A percentile compares a stretch with the other conserved stretches of the same genome.
phyloP scores from a whole-genome alignment of 2,113 vertebrate genomes.

The Hypocryptadius cinnamomeus region DNA sequence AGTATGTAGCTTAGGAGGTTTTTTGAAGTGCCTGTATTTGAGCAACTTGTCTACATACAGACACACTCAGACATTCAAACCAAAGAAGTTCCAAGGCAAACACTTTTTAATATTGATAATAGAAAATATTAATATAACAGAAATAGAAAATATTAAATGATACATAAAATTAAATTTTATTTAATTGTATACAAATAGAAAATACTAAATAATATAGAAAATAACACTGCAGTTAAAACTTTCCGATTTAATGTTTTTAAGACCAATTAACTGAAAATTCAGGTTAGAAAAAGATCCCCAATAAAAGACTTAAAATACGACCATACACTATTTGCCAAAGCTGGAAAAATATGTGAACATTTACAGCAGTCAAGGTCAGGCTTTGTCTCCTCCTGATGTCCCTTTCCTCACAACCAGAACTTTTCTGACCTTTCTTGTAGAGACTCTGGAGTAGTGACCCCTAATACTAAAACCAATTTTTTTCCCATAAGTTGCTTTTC shows the following conservation, averaged over 20 bases:
- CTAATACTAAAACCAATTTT: neutral
- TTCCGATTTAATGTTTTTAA: neutral
- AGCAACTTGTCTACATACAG: neutral
- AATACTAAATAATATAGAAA: neutral
- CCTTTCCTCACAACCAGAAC: neutral
- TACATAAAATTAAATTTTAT: neutral
- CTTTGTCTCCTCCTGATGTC: neutral
- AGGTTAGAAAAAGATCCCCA: neutral
- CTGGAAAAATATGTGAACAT: neutral
- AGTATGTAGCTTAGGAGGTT: neutral
- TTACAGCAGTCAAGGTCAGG: neutral
- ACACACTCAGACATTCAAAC: neutral
- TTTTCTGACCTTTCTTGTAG: neutral
- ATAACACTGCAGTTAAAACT: neutral
- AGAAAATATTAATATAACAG: neutral
- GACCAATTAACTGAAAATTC: neutral
- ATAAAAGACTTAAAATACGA: neutral
- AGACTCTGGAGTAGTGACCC: neutral
- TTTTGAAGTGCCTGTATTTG: neutral
- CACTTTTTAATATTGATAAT: neutral
- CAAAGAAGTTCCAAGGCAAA: neutral
- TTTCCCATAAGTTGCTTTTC: neutral
- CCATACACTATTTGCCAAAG: neutral
- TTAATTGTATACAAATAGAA: neutral
- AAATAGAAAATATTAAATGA: neutral